Evolutionary conservation across 2,888 invertebrate species (phyloP).

Genomic region (Cerastoderma edule): DNA sequence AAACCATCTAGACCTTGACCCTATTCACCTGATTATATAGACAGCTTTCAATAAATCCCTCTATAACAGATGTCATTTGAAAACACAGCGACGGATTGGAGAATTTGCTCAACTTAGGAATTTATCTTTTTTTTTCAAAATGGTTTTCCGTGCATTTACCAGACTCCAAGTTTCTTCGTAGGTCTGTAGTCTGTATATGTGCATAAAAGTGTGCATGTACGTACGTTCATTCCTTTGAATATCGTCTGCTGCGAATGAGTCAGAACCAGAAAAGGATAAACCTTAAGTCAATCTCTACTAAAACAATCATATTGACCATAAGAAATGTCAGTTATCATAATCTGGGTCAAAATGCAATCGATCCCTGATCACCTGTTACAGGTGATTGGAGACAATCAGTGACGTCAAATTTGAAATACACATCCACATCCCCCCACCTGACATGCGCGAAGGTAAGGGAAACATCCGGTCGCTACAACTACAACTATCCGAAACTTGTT

Average conservation of each 20-base stretch:
- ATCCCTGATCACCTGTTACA: constrained; percentile 14
- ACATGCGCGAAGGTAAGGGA: constrained; percentile 15
- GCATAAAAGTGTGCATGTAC: no score
- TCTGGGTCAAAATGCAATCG: background rate
- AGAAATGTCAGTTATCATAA: background rate
- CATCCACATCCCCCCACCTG: constrained; percentile 9
- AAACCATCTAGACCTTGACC: no score
- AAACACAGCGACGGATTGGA: background rate
- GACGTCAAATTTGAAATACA: no score
- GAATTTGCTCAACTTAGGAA: background rate
- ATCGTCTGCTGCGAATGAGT: background rate
- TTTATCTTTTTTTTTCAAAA: background rate
- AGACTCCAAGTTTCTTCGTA: no score
- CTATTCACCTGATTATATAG: no score
- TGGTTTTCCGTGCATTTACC: no score
- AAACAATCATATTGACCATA: background rate
- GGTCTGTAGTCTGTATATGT: no score
- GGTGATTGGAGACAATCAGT: constrained; percentile 19
- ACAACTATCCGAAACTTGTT: no score
- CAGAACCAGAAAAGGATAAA: background rate
- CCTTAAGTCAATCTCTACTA: background rate
- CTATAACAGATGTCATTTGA: background rate
- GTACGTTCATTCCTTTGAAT: no score
- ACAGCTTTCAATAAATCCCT: no score
- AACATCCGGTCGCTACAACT: constrained; percentile 6